Conservation (phyloP, 2,113 vertebrate species). For the Harpagus bidentatus region DNA sequence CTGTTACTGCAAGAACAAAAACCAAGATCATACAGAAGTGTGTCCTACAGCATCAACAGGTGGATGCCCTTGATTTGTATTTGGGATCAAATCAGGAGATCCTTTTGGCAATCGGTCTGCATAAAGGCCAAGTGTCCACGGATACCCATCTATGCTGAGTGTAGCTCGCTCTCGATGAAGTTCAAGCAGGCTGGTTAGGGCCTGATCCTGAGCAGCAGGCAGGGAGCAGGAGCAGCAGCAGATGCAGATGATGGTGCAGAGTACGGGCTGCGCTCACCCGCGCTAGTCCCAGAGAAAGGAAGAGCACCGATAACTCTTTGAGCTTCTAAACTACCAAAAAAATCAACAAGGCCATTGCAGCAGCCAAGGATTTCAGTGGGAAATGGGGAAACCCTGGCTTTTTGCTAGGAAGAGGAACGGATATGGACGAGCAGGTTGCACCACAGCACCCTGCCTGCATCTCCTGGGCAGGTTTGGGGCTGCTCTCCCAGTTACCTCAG, state of each 20-base stretch:
- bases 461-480: not conserved
- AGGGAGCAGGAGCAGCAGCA: not conserved
- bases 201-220: not conserved
- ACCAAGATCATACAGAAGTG: not conserved
- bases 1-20: not conserved
- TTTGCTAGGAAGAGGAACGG: not conserved
- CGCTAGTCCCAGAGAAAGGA: accelerated
- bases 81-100: not conserved
- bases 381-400: not conserved
- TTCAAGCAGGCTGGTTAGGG: not conserved
- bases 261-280: accelerated
- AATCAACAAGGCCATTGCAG: not conserved
- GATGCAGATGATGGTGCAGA: not conserved
- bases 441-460: not conserved
- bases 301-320: not conserved
- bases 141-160: not conserved
- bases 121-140: not conserved
- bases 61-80: not conserved
- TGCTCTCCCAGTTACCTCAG: not conserved
- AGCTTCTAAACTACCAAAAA: not conserved
- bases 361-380: not conserved
- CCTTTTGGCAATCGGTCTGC: not conserved
- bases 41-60: not conserved
- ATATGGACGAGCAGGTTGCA: not conserved
- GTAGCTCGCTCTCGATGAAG: not conserved